phyloP scores from a whole-genome alignment of 2,888 invertebrate genomes.

The Ormyrus rosae region DNA sequence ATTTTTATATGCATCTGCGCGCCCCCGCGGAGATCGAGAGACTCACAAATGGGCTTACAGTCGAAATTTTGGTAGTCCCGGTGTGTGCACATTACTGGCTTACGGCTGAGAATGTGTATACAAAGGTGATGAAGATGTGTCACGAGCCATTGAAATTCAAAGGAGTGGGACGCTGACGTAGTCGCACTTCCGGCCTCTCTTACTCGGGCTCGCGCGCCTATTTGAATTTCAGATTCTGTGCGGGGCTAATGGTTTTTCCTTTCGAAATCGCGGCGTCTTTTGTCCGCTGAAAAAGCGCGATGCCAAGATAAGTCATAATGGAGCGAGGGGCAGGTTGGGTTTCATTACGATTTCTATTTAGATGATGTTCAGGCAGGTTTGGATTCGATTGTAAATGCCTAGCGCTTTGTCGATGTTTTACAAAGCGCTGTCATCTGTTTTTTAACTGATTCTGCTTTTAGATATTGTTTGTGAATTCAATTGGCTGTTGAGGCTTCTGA shows the following conservation, averaged over 20 bases:
- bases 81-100: neutral
- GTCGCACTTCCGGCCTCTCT: conserved; percentile 19
- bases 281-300: neutral
- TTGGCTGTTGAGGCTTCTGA: too few species aligned
- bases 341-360: conserved; percentile 51
- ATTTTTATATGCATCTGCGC: neutral
- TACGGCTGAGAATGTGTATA: neutral
- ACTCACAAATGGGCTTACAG: conserved; percentile 26
- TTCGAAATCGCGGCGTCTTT: conserved; percentile 13
- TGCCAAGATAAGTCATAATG: conserved; percentile 26
- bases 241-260: conserved; percentile 35
- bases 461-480: too few species aligned
- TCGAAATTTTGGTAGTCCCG: conserved; percentile 16
- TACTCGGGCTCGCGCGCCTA: neutral
- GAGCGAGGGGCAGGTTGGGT: conserved; percentile 20
- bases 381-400: too few species aligned
- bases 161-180: conserved; percentile 6
- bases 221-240: conserved; percentile 42
- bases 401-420: too few species aligned
- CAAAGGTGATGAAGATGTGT: conserved; percentile 48
- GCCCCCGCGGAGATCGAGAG: conserved; percentile 4
- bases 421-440: too few species aligned
- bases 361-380: conserved; percentile 4
- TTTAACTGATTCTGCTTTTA: too few species aligned
- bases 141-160: conserved; percentile 34